Conservation (phyloP, 2,113 vertebrate genomes). For the Nicator chloris region DNA sequence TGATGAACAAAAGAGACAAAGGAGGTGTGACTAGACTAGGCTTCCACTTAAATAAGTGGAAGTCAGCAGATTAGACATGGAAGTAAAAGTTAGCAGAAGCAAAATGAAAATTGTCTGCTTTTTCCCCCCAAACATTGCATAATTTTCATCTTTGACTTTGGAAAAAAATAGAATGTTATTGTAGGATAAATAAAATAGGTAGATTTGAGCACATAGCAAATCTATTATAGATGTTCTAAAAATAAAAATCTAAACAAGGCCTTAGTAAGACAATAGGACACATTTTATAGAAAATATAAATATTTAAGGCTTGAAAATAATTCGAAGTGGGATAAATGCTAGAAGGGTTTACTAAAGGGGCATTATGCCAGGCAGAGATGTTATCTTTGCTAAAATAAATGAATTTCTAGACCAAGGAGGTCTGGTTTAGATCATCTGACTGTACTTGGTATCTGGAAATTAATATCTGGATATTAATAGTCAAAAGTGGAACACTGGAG, state of each 20-base stretch:
- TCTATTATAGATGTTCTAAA: not conserved
- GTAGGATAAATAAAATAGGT: not conserved
- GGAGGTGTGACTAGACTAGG: not conserved
- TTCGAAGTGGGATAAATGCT: not conserved
- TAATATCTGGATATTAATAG: not conserved
- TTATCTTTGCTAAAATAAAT: not conserved
- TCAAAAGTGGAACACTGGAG: not conserved
- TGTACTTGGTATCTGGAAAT: not conserved
- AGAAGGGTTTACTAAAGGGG: not conserved
- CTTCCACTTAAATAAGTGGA: not conserved
- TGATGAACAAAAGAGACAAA: not conserved
- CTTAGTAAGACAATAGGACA: not conserved
- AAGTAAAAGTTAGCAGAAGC: not conserved
- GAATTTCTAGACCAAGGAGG: not conserved
- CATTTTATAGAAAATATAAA: not conserved
- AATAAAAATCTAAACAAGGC: not conserved
- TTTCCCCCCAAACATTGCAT: accelerated
- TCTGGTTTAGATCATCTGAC: not conserved
- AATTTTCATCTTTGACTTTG: not conserved
- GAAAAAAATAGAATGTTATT: not conserved
- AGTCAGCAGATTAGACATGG: not conserved
- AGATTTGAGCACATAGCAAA: not conserved
- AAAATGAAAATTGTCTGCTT: not conserved
- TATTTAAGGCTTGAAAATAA: not conserved
- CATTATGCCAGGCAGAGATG: not conserved